Evolutionary conservation across 2,797 vertebrate genomes (phyloP), one percentile per base, ranked within the genome.

Genomic region (Arnoldichthys spilopterus): DNA sequence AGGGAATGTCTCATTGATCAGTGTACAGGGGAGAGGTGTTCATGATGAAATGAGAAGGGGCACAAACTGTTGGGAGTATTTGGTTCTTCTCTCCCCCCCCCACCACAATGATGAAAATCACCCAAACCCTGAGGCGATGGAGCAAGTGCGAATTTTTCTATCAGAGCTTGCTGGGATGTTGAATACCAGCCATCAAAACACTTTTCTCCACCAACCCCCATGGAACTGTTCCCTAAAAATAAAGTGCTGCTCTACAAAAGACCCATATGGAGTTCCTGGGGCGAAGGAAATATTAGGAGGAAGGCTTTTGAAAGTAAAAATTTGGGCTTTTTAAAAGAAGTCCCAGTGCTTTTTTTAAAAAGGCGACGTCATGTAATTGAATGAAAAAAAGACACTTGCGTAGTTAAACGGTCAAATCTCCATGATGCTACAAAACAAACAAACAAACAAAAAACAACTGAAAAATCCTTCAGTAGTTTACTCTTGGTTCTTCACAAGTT

Each of bases 91-190:
- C 63, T 9, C 32, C 26, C 56, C 5, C 59, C 66, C 24, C 30
- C 12, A 22, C 47, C 0, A 4, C 45, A 45, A 54, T 11, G 7
- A 80, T 43, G 30, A 34, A 67, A 68, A 76, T 75, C 53, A 69
- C 4, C 9, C 54, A 28, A 22, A 56, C 62, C 69, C 11, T 32
- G 13, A 80, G 63, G 68, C 73, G 63, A 32, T 43, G 30, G 54
- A 37, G 56, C 26, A 73, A 73, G 34, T 3, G 12, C 9, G 28
- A 76, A 72, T 72, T 66, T 66, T 61, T 72, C 24, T 43, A 83
- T 67, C 70, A 56, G 72, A 77, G 61, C 54, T 78, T 12, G 28
- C 53, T 47, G 75, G 8, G 66, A 77, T 77, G 67, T 70, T 76
- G 30, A 78, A 76, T 66, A 20, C 40, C 34, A 64, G 43, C 51